Base-by-base conservation (phyloP, 1,140 invertebrate genomes). In the Littorina saxatilis region DNA sequence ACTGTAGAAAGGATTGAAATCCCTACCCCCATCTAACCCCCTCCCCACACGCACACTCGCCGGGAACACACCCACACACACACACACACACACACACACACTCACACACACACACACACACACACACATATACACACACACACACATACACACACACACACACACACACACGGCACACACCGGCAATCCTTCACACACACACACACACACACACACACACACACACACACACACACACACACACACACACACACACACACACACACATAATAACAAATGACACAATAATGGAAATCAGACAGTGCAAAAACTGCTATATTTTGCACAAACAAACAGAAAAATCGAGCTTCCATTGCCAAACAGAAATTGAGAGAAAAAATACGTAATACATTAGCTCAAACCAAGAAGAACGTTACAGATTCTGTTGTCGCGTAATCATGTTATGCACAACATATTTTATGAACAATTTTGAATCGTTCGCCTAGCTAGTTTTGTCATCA, bases 181-280 rank as follows among this genome's bases (percentile, higher is more conserved):
- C n/a, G n/a, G n/a, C n/a, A n/a, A n/a, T n/a, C n/a, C n/a, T n/a
- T n/a, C n/a, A 61, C 58, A 61, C 58, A 61, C 58, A 61, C 58
- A 61, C 58, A 61, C 58, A 61, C 58, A 61, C 58, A 61, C 58
- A 61, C 58, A 61, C 58, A 61, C 58, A 61, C 58, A 61, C 58
- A 61, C 58, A 61, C 58, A 61, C 58, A 61, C 58, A 61, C 58
- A 61, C 58, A 61, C 58, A 61, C 58, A 61, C 58, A 61, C 58
- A 61, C 58, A 61, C 58, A 61, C 58, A 61, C 58, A n/a, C 58
- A 29, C 58, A 29, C 58, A 29, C 58, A 61, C 58, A 11, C 58
- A 29, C 58, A 11, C 23, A 61, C 43, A 9, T 17, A 47, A 5
- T 47, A 9, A 61, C 20, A 5, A 7, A 61, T 11, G n/a, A 61